phyloP scores from a whole-genome alignment of 2,888 invertebrate species.

The Drosophila rellima region DNA sequence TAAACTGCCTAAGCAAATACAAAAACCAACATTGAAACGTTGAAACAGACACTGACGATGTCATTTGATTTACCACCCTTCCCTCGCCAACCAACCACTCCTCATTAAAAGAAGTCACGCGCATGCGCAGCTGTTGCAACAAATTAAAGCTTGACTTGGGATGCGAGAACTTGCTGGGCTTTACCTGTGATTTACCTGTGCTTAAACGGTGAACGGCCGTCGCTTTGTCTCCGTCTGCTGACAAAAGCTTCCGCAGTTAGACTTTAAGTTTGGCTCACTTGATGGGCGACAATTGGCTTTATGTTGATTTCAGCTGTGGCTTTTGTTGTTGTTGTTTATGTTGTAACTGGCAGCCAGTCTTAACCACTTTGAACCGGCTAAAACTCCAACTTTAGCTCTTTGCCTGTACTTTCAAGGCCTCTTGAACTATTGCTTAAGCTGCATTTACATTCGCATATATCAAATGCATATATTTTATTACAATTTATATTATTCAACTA shows the following conservation, averaged over 20 bases:
- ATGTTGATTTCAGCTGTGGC: constrained; percentile 27
- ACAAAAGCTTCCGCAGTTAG: constrained; percentile 37
- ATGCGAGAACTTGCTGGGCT: constrained; percentile 26
- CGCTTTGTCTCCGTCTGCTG: constrained; percentile 21
- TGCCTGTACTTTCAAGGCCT: constrained; percentile 31
- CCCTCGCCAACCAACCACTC: neutral
- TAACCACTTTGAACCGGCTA: constrained; percentile 62
- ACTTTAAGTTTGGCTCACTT: constrained; percentile 19
- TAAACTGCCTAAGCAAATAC: neutral
- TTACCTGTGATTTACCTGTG: constrained; percentile 43
- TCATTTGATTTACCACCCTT: neutral
- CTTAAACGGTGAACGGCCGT: constrained; percentile 10
- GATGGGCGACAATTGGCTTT: constrained; percentile 38
- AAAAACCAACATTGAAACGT: too few species aligned
- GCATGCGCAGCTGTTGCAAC: constrained; percentile 49
- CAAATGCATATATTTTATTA: neutral
- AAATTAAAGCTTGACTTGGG: constrained; percentile 4
- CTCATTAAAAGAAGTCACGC: constrained; percentile 39
- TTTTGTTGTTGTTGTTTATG: constrained; percentile 22
- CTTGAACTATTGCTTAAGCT: neutral
- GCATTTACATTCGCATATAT: neutral
- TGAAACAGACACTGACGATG: neutral
- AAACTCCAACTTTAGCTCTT: constrained; percentile 43
- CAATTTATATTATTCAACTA: neutral
- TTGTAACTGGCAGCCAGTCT: constrained; percentile 47